Evolutionary conservation across 2,888 invertebrate species (phyloP), one percentile per base, ranked within the genome.

Genomic region (Nemapogon koenigi): DNA sequence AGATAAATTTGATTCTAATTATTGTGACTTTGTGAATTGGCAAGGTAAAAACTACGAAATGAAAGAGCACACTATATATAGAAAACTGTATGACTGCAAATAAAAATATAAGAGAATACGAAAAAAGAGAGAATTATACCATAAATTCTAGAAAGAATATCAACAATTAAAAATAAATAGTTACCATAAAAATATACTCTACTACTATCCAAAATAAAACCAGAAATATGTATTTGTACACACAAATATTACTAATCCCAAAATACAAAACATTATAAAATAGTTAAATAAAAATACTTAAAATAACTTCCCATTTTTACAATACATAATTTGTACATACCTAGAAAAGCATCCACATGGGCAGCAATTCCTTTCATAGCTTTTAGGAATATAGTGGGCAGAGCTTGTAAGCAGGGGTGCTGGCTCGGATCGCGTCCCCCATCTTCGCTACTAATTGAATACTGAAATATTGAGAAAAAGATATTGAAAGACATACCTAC

Each of bases 291-390:
- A 16, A 16, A 16, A 4, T 11, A 26, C 3, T 11, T 11, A 3
- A 2, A 13, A 26, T 3, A 3, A 4, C 13, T 26, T 6, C 13
- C 26, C 26, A n/a, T 4, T 26, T 26, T 3, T n/a, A 6, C n/a
- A 26, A 26, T 6, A 26, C 13, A 26, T 11, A 4, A 26, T n/a
- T n/a, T n/a, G n/a, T 6, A 67, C 81, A 72, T 81, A 93, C 97
- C 97, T 46, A 97, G 81, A 75, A 97, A 97, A 1, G 96, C 94
- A 75, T 97, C 97, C 10, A 97, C 94, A 59, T 97, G 89, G 18
- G 90, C 90, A 1, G 97, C 92, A 42, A 97, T 84, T 26, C 96
- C 96, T 66, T 89, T 90, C 82, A 97, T 94, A 6, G 97, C 95
- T 61, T 91, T 92, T 49, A 91, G 84, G 81, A 97, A 97, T 59